Percentiles rank a stretch among this genome's conserved stretches.
phyloP scores from a whole-genome alignment of 2,888 invertebrate genomes.

The Tenodera sinensis region DNA sequence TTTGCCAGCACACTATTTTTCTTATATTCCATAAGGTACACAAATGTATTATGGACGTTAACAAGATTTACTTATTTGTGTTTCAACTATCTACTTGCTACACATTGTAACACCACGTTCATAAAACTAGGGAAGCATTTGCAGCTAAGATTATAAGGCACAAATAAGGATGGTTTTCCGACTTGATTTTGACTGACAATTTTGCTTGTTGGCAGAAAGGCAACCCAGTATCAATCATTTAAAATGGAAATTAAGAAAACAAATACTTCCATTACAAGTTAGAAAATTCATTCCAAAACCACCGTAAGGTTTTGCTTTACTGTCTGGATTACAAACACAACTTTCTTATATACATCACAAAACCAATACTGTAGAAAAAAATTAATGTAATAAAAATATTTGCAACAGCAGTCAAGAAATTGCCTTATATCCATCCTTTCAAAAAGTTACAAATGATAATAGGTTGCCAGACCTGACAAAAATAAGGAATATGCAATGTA shows the following conservation, averaged over 20 bases:
- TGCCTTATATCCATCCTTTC: slow-evolving; percentile 4
- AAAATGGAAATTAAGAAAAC: not conserved
- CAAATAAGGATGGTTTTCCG: slow-evolving; percentile 35
- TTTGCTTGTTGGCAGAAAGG: slow-evolving; percentile 27
- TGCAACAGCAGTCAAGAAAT: not conserved
- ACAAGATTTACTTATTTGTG: slow-evolving; percentile 26
- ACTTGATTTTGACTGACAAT: slow-evolving; percentile 23
- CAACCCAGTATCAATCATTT: slow-evolving; percentile 28
- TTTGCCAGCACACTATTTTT: slow-evolving; percentile 8
- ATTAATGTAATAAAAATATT: not conserved
- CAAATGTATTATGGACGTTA: slow-evolving; percentile 30
- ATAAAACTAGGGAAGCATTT: slow-evolving; percentile 34
- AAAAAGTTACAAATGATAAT: slow-evolving; percentile 21
- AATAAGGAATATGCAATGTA: slow-evolving; percentile 6
- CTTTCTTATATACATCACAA: not conserved
- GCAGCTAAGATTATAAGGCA: slow-evolving; percentile 35
- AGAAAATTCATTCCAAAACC: not conserved
- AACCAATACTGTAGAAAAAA: not conserved
- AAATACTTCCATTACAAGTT: not conserved
- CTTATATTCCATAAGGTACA: slow-evolving; percentile 25
- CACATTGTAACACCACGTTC: slow-evolving; percentile 32
- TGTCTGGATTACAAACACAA: not conserved
- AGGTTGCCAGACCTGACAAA: slow-evolving; percentile 21
- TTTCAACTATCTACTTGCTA: slow-evolving; percentile 30
- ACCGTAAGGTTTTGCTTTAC: not conserved